These are phyloP conservation scores for Chaetoderma sp. DNA, from an alignment of 2,888 invertebrate genomes.

Conservation along the genomic window DNA sequence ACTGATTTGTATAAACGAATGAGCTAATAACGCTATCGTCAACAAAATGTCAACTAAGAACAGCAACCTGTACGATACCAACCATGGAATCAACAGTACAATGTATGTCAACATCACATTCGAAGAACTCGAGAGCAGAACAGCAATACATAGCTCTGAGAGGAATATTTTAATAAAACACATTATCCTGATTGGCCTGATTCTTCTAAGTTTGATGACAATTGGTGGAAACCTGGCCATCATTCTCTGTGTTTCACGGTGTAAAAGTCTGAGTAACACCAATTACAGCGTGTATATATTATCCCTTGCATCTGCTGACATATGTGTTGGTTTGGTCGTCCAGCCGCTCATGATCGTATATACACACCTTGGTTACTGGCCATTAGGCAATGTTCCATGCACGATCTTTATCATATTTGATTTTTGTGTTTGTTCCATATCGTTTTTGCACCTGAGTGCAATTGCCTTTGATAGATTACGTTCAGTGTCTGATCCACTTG, in stretches of 20 bases:
- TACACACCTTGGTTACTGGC: background rate
- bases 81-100: too few relatives aligned
- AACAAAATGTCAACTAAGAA: too few relatives aligned
- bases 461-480: slow-evolving; percentile 2
- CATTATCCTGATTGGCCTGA: background rate
- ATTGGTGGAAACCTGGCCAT: background rate
- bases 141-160: too few relatives aligned
- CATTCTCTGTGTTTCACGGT: background rate
- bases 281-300: background rate
- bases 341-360: background rate
- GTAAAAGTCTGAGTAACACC: background rate
- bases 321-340: background rate
- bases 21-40: too few relatives aligned
- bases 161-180: too few relatives aligned
- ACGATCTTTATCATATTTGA: background rate
- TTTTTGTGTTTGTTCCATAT: slow-evolving; percentile 11
- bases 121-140: too few relatives aligned
- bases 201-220: background rate
- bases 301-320: background rate
- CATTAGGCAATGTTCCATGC: background rate
- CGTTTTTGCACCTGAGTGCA: slow-evolving; percentile 16
- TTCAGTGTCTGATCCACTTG: background rate
- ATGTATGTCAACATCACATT: too few relatives aligned
- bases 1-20: too few relatives aligned
- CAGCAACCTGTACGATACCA: too few relatives aligned